These are phyloP conservation scores for Platycnemis pennipes DNA, from an alignment of 2,888 invertebrate genomes.

Conservation along the genomic window DNA sequence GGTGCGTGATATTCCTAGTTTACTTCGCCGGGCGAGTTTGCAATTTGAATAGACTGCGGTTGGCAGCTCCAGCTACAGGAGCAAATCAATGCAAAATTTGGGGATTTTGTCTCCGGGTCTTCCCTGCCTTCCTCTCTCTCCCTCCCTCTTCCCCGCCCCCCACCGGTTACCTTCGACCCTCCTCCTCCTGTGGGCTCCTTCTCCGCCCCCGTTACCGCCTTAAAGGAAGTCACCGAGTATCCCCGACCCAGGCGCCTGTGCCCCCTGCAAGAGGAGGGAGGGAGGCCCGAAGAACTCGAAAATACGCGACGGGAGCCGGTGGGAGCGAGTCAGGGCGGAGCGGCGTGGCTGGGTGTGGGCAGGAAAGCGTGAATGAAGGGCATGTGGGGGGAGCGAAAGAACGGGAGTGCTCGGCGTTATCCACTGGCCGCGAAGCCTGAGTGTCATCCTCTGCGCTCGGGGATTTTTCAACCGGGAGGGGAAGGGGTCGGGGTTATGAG, in stretches of 20 bases:
- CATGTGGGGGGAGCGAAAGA: neutral
- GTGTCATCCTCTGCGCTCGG: slow-evolving; percentile 40
- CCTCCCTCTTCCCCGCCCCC: neutral
- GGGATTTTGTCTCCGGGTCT: neutral
- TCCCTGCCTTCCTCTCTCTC: neutral
- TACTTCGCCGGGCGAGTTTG: neutral
- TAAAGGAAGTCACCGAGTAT: neutral
- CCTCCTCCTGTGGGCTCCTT: neutral
- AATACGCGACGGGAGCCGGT: neutral
- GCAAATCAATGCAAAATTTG: neutral
- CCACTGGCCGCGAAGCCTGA: slow-evolving; percentile 55
- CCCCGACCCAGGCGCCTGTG: neutral
- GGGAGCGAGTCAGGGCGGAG: neutral
- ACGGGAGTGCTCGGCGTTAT: neutral
- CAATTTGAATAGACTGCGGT: neutral
- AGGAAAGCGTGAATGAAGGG: slow-evolving; percentile 54
- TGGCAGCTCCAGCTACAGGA: neutral
- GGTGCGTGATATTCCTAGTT: neutral
- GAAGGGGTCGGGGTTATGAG: neutral
- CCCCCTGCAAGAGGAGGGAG: neutral
- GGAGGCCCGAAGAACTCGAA: no score
- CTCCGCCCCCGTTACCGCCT: neutral
- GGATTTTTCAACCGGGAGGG: slow-evolving; percentile 32
- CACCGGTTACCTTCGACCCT: no score
- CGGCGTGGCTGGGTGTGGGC: neutral